Percentiles rank a stretch among this genome's conserved stretches.
phyloP scores from a whole-genome alignment of 2,888 invertebrate genomes.

The Drosophila formosana region DNA sequence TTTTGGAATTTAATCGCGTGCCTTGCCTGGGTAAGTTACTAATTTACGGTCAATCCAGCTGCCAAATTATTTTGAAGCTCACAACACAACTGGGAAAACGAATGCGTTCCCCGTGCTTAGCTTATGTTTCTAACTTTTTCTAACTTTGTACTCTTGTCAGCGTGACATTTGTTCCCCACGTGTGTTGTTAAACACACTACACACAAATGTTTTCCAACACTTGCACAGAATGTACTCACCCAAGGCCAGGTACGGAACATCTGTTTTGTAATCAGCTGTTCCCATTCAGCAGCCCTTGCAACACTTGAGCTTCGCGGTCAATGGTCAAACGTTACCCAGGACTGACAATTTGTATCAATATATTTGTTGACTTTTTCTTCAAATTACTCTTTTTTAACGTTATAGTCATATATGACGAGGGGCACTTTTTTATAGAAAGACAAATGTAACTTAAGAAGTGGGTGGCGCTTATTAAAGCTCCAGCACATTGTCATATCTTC shows the following conservation, averaged over 20 bases:
- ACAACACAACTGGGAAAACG: conserved; percentile 51
- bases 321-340: conserved; percentile 49
- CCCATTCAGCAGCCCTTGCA: conserved; percentile 20
- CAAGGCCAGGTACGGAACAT: conserved; percentile 21
- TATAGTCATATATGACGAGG: no score
- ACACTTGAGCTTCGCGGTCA: conserved; percentile 17
- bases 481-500: no score
- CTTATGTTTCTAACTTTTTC: conserved; percentile 57
- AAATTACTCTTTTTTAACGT: no score
- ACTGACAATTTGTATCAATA: not conserved
- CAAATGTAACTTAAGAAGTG: no score
- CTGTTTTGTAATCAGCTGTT: conserved; percentile 30
- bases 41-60: conserved; percentile 52
- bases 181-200: conserved; percentile 54
- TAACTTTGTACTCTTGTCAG: conserved; percentile 51
- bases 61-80: conserved; percentile 48
- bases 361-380: no score
- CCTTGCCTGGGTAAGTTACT: conserved; percentile 43
- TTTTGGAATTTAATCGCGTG: conserved; percentile 69
- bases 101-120: conserved; percentile 50
- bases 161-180: conserved; percentile 59
- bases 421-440: no score
- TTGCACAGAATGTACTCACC: not conserved
- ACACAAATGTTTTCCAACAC: conserved; percentile 41
- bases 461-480: no score